Percentiles rank a stretch among this genome's conserved stretches.
phyloP scores from a whole-genome alignment of 2,888 invertebrate species.

The Acleris laterana region DNA sequence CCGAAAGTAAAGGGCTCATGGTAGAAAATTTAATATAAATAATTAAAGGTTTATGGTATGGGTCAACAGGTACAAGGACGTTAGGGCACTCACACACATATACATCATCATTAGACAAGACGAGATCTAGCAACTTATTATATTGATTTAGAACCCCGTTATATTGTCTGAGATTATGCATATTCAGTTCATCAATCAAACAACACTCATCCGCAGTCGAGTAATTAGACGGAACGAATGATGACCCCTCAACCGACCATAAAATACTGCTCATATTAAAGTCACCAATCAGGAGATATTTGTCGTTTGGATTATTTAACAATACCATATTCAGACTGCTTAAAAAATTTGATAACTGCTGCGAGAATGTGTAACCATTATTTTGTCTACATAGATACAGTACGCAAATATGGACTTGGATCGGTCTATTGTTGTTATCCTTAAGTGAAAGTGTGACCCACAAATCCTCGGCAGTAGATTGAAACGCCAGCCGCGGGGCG shows the following conservation, averaged over 20 bases:
- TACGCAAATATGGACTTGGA: conserved; percentile 7
- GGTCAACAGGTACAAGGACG: conserved; percentile 26
- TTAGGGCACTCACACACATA: conserved; percentile 5
- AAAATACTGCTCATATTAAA: no score
- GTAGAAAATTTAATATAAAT: not conserved
- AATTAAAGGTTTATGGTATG: conserved; percentile 30
- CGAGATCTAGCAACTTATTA: conserved; percentile 32
- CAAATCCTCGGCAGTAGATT: no score
- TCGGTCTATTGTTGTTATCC: no score
- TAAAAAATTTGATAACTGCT: conserved; percentile 13
- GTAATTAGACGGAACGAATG: not conserved
- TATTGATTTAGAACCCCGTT: conserved; percentile 5
- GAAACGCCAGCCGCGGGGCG: no score
- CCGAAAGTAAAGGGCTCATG: no score
- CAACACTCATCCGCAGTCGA: not conserved
- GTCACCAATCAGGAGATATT: no score
- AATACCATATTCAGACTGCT: not conserved
- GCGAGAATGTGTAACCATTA: not conserved
- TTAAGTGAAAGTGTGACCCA: no score
- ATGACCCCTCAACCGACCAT: no score
- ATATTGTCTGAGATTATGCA: conserved; percentile 14
- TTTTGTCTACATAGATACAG: conserved; percentile 10
- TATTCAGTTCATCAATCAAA: not conserved
- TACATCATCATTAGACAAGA: conserved; percentile 27
- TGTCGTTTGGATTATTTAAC: not conserved